Conservation (phyloP, 2,113 vertebrate species). For the Tangachromis dhanisi region DNA sequence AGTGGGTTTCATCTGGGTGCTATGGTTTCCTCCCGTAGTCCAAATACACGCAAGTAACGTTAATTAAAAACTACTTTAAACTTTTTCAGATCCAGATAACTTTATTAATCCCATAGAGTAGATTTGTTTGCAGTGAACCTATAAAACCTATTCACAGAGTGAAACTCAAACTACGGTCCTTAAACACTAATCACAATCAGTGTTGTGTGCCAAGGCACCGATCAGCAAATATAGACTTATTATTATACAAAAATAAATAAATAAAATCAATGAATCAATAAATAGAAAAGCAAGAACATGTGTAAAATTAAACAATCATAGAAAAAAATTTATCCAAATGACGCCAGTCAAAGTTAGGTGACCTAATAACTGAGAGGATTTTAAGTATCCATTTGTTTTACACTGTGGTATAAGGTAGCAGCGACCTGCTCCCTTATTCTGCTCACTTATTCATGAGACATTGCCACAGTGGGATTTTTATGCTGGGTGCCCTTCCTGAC, state of each 20-base stretch:
- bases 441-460: neutral
- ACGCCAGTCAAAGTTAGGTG: rapidly evolving
- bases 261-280: neutral
- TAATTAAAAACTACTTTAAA: neutral
- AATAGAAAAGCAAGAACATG: neutral
- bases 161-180: neutral
- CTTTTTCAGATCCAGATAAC: rapidly evolving
- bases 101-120: neutral
- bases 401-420: neutral
- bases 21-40: rapidly evolving
- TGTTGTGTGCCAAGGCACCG: neutral
- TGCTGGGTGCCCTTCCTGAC: neutral
- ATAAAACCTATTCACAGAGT: neutral
- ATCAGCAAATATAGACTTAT: rapidly evolving
- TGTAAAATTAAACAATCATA: neutral
- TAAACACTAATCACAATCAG: neutral
- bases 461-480: neutral
- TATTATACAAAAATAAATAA: neutral
- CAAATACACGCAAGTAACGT: neutral
- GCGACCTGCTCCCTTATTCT: neutral
- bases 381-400: neutral
- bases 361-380: neutral
- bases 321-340: neutral
- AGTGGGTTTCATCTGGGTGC: neutral
- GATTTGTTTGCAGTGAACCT: neutral